Evolutionary conservation across 2,797 vertebrate species (phyloP).

Genomic region (Trichosurus vulpecula): DNA sequence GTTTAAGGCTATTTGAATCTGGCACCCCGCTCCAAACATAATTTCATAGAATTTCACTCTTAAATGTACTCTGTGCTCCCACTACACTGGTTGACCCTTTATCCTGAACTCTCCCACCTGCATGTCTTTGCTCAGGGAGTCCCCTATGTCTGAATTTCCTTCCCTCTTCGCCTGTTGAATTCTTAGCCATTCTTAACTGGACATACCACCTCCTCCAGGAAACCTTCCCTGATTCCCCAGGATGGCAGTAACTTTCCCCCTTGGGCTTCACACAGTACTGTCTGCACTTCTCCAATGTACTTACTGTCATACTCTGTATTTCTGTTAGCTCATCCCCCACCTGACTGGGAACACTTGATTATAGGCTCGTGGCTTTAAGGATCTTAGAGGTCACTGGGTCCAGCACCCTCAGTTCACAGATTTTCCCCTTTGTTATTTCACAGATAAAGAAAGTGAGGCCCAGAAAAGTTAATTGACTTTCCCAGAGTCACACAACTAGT

Average conservation of each 20-base stretch:
- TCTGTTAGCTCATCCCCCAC: neutral
- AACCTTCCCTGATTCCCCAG: neutral
- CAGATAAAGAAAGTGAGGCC: neutral
- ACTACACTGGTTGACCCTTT: neutral
- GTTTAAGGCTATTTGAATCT: neutral
- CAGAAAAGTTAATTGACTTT: neutral
- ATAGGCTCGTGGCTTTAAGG: neutral
- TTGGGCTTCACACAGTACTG: neutral
- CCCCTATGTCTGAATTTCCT: neutral
- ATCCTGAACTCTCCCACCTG: neutral
- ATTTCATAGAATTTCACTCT: neutral
- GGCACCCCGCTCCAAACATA: neutral
- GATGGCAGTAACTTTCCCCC: neutral
- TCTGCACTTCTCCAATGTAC: neutral
- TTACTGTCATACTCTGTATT: neutral
- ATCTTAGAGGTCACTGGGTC: neutral
- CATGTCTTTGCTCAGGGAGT: neutral
- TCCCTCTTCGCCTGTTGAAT: neutral
- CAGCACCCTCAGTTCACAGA: neutral
- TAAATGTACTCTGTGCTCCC: neutral
- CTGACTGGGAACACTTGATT: neutral
- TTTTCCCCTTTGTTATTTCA: neutral
- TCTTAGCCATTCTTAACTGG: neutral
- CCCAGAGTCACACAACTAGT: neutral
- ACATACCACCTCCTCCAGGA: neutral